These are phyloP conservation scores for Podarcis lilfordi DNA, from an alignment of 2,797 vertebrate genomes.

Conservation along the genomic window DNA sequence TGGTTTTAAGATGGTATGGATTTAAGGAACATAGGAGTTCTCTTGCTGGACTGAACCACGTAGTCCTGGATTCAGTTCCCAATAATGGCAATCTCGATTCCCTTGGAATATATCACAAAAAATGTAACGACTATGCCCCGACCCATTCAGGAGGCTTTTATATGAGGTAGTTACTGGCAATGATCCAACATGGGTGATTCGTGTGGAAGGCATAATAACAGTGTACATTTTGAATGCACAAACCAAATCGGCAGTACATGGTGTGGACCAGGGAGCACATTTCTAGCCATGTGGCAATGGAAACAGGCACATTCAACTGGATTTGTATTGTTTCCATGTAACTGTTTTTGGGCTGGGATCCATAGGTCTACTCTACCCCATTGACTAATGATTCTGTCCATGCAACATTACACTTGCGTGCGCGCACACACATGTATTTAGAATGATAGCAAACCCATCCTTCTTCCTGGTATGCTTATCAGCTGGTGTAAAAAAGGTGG, in stretches of 20 bases:
- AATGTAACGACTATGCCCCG: too few species aligned
- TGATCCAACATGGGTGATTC: background rate
- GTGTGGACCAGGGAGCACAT: background rate
- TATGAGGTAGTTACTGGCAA: background rate
- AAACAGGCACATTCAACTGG: background rate
- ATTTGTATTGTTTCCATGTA: background rate
- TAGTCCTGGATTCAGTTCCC: background rate
- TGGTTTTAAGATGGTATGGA: background rate
- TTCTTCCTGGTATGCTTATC: background rate
- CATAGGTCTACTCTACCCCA: background rate
- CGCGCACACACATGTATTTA: background rate
- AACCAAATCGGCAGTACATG: background rate
- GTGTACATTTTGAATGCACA: background rate
- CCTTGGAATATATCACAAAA: background rate
- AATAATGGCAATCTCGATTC: background rate
- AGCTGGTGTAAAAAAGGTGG: background rate
- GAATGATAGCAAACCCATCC: background rate
- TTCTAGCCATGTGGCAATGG: background rate
- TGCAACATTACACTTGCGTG: too few species aligned
- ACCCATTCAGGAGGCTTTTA: background rate
- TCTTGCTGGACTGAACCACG: background rate
- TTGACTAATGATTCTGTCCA: background rate
- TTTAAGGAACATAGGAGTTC: background rate
- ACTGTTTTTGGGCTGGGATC: background rate
- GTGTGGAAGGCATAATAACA: background rate